These are phyloP conservation scores for Tipula confusa DNA, from an alignment of 2,888 invertebrate species.

Conservation along the genomic window DNA sequence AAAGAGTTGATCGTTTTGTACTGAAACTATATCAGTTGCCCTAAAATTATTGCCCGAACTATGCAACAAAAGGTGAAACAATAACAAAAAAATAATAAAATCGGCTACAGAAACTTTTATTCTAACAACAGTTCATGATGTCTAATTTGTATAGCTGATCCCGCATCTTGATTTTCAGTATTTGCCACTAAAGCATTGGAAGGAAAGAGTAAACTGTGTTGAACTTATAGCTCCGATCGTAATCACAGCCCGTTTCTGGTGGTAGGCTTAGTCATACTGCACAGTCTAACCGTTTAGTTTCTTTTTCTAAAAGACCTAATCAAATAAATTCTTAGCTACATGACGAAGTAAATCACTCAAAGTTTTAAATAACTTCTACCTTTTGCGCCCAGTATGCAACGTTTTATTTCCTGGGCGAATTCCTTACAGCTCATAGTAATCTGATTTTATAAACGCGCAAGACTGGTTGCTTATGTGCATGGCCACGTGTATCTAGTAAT, in stretches of 20 bases:
- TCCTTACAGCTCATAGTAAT: slow-evolving; percentile 73
- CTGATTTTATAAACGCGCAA: slow-evolving; percentile 85
- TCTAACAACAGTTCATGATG: too few relatives aligned
- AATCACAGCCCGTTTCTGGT: slow-evolving; percentile 49
- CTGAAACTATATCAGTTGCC: too few relatives aligned
- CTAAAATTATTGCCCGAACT: too few relatives aligned
- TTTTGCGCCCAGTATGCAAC: slow-evolving; percentile 83
- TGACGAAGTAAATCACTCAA: slow-evolving; percentile 56
- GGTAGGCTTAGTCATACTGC: slow-evolving; percentile 50
- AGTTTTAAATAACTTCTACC: slow-evolving; percentile 67
- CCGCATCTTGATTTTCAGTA: too few relatives aligned
- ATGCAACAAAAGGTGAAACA: too few relatives aligned
- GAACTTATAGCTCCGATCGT: slow-evolving; percentile 42
- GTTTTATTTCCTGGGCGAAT: slow-evolving; percentile 79
- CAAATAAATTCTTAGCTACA: slow-evolving; percentile 73
- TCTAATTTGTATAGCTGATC: too few relatives aligned
- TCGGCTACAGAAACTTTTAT: too few relatives aligned
- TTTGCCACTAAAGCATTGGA: too few relatives aligned
- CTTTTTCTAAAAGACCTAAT: slow-evolving; percentile 83
- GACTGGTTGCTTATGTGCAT: slow-evolving; percentile 83
- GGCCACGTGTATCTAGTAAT: slow-evolving; percentile 80
- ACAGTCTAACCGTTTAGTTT: slow-evolving; percentile 64
- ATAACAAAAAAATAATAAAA: too few relatives aligned
- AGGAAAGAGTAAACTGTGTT: too few relatives aligned
- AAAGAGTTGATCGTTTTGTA: too few relatives aligned